Base-by-base conservation (phyloP, 2,888 invertebrate species). In the Dastarcus helophoroides region DNA sequence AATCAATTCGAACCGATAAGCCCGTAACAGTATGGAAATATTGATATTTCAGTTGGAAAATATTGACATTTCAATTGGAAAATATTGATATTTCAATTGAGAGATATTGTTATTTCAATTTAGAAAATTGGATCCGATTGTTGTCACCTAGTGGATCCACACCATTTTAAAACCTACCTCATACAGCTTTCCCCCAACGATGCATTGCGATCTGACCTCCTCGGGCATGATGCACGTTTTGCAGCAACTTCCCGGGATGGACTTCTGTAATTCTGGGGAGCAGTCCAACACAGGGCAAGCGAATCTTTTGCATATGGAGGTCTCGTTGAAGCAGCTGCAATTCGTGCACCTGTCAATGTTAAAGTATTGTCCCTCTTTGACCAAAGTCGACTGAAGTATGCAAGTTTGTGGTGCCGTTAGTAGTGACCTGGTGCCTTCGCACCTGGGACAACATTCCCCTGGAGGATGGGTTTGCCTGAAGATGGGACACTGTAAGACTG, bases 201-300 rank as follows among this genome's bases (percentile, higher is more conserved):
- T 67, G 54, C 86, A 86, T 13, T 77, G 75, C 3, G 76, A 72
- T 14, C 38, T 40, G 29, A 72, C 71, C 44, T 80, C 78, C 44
- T 73, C 71, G n/a, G 74, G 66, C 27, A 71, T 67, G n/a, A 75
- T 75, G 48, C 85, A 85, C 40, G 76, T 74, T 0, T 81, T 79
- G 54, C 86, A 86, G 53, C 85, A 85, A 38, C 76, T 76, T 2
- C 73, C 76, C 0, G 73, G 71, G 3, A 68, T 62, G 1, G 69
- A 69, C 29, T 73, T 73, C 46, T 77, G 80, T 42, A 76, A 64
- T 14, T 79, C 79, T 1, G 75, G 68, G 0, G 82, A 73, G 38
- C 93, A 94, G 50, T 89, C 85, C 34, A 93, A 67, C n/a, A 89
- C 81, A 0, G 93, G 90, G 48, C 94, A 94, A 1, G 88, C 81